Percentiles rank a stretch among this genome's conserved stretches.
Evolutionary conservation across 2,888 invertebrate genomes (phyloP).

Genomic region (Apantesis nais): DNA sequence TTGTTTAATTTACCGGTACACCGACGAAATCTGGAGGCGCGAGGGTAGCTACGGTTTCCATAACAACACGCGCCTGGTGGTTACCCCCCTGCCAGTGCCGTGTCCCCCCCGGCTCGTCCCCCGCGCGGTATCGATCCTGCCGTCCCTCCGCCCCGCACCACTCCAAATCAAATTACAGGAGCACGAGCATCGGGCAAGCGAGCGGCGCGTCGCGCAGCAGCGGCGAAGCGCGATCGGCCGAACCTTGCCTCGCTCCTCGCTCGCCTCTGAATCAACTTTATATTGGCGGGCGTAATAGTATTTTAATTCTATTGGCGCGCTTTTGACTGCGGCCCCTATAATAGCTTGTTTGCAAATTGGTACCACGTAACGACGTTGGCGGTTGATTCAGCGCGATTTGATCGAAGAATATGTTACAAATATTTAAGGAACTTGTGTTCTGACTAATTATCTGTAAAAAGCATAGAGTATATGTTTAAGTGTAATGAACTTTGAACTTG

Average conservation of each 20-base stretch:
- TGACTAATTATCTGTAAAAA: background rate
- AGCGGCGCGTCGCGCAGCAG: slow-evolving; percentile 43
- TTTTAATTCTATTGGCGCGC: slow-evolving; percentile 83
- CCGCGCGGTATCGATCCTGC: slow-evolving; percentile 51
- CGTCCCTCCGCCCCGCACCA: slow-evolving; percentile 64
- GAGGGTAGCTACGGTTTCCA: slow-evolving; percentile 82
- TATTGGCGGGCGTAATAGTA: slow-evolving; percentile 81
- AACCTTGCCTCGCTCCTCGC: slow-evolving; percentile 12
- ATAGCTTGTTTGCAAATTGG: slow-evolving; percentile 78
- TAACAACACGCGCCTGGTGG: slow-evolving; percentile 80
- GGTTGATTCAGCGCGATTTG: slow-evolving; percentile 53
- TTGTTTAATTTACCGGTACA: slow-evolving; percentile 83
- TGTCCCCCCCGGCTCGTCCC: slow-evolving; percentile 61
- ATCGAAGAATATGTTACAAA: slow-evolving; percentile 39
- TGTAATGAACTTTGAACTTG: background rate
- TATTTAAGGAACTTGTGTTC: slow-evolving; percentile 29
- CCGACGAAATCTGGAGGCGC: slow-evolving; percentile 82
- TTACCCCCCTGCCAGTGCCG: slow-evolving; percentile 48
- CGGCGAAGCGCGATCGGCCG: slow-evolving; percentile 31
- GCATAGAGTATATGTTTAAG: background rate
- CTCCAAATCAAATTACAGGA: slow-evolving; percentile 85
- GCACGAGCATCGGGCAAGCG: slow-evolving; percentile 57
- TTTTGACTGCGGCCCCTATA: slow-evolving; percentile 71
- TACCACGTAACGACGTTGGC: slow-evolving; percentile 57
- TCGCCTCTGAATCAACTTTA: slow-evolving; percentile 77